Percentiles rank a stretch among this genome's conserved stretches.
phyloP scores from a whole-genome alignment of 2,888 invertebrate genomes.

The Gymnoscelis rufifasciata region DNA sequence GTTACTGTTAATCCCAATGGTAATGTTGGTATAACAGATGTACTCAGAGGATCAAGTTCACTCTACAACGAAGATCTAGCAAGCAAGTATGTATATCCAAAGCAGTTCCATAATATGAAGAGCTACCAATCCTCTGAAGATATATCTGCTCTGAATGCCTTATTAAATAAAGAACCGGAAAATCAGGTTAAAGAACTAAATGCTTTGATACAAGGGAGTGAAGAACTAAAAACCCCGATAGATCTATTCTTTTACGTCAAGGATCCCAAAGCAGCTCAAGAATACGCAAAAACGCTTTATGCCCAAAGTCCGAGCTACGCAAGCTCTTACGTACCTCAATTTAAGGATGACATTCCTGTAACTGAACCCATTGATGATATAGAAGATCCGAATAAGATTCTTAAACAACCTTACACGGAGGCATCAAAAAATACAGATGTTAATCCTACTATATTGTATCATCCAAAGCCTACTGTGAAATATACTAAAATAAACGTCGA shows the following conservation, averaged over 20 bases:
- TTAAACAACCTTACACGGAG: constrained; percentile 21
- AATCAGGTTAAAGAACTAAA: constrained; percentile 73
- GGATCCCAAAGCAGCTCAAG: constrained; percentile 39
- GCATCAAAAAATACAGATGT: constrained; percentile 32
- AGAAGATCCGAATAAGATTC: constrained; percentile 49
- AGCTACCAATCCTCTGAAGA: constrained; percentile 57
- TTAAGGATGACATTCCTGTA: constrained; percentile 64
- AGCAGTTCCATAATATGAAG: constrained; percentile 54
- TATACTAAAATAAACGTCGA: constrained; percentile 24
- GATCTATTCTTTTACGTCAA: constrained; percentile 62
- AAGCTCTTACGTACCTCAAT: constrained; percentile 37
- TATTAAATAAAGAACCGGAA: constrained; percentile 68
- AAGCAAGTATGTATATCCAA: constrained; percentile 55
- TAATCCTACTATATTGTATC: constrained; percentile 47
- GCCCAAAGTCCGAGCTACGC: constrained; percentile 44
- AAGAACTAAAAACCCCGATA: constrained; percentile 48
- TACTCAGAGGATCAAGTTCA: constrained; percentile 25
- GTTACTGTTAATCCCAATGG: constrained; percentile 66
- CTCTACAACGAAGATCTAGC: constrained; percentile 51
- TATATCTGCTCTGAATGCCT: constrained; percentile 61
- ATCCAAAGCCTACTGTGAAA: constrained; percentile 47
- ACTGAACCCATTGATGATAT: constrained; percentile 66
- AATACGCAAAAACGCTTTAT: constrained; percentile 42
- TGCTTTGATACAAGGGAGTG: constrained; percentile 53
- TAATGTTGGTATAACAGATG: constrained; percentile 43